Percentiles rank a stretch among this genome's conserved stretches.
Conservation (phyloP, 1,140 invertebrate species). For the Procambarus virginalis region DNA sequence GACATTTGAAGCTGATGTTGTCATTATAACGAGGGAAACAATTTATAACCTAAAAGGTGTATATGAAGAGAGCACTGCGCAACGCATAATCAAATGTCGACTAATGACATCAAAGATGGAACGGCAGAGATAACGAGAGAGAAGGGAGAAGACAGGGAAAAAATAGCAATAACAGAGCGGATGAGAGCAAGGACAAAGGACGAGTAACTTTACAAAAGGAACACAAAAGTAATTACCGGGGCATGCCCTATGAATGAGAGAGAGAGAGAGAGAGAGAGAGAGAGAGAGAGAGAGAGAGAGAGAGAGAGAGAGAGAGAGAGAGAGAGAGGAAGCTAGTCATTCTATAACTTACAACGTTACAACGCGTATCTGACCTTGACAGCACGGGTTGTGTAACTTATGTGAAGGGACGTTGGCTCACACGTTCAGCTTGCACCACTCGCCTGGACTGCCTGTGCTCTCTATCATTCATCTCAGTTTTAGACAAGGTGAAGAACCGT, state of each 20-base stretch:
- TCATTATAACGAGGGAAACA: too few relatives aligned
- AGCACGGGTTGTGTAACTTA: too few relatives aligned
- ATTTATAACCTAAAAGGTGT: too few relatives aligned
- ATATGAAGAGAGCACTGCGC: too few relatives aligned
- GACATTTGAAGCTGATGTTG: too few relatives aligned
- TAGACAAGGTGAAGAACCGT: too few relatives aligned
- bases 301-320: conserved; percentile 2
- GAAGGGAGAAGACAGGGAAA: background rate
- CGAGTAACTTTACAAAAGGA: background rate
- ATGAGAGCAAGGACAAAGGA: background rate
- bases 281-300: conserved; percentile 8
- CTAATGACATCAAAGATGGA: background rate
- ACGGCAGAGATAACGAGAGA: background rate
- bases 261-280: background rate
- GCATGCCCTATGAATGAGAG: background rate
- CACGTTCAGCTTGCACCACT: too few relatives aligned
- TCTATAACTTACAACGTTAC: background rate
- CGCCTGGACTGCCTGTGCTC: too few relatives aligned
- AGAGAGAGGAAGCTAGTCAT: background rate
- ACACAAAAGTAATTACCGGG: background rate
- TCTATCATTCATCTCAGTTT: too few relatives aligned
- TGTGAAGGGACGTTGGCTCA: too few relatives aligned
- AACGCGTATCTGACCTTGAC: too few relatives aligned
- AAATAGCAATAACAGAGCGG: background rate
- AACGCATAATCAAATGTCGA: too few relatives aligned